Evolutionary conservation across 2,888 invertebrate genomes (phyloP).

Genomic region (Leucophenga montana): DNA sequence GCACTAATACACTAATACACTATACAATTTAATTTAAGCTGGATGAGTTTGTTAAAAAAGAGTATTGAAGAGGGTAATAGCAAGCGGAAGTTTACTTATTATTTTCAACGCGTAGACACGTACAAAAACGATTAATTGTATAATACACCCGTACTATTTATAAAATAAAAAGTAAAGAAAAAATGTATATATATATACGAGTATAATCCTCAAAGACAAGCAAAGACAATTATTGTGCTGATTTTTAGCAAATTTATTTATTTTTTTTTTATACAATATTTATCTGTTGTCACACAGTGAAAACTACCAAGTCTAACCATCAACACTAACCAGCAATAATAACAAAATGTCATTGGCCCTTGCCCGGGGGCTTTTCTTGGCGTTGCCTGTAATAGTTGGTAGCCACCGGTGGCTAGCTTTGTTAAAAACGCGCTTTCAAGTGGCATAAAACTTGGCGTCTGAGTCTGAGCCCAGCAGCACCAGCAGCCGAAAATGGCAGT

Average conservation of each 20-base stretch:
- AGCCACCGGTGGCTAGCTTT: neutral
- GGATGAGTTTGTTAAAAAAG: neutral
- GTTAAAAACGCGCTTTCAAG: neutral
- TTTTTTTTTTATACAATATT: constrained; percentile 48
- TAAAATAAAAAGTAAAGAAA: constrained; percentile 31
- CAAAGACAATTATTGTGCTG: constrained; percentile 53
- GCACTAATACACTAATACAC: too few relatives aligned
- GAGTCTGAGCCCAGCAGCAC: too few relatives aligned
- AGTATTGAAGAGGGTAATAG: neutral
- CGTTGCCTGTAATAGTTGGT: neutral
- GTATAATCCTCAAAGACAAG: constrained; percentile 30
- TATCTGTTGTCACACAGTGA: constrained; percentile 54
- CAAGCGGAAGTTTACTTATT: constrained; percentile 10
- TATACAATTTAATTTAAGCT: too few relatives aligned
- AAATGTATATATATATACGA: constrained; percentile 44
- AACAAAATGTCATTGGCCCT: constrained; percentile 13
- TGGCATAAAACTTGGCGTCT: too few relatives aligned
- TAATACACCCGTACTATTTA: constrained; percentile 15
- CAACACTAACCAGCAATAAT: constrained; percentile 39
- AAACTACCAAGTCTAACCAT: constrained; percentile 47
- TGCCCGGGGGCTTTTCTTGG: neutral
- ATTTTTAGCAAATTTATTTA: constrained; percentile 31
- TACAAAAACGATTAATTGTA: constrained; percentile 45
- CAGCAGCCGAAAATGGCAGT: constrained; percentile 4
- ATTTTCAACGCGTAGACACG: constrained; percentile 46